Percentiles rank a stretch among this genome's conserved stretches.
Conservation (phyloP, 1,140 invertebrate genomes). For the Papilio xuthus region DNA sequence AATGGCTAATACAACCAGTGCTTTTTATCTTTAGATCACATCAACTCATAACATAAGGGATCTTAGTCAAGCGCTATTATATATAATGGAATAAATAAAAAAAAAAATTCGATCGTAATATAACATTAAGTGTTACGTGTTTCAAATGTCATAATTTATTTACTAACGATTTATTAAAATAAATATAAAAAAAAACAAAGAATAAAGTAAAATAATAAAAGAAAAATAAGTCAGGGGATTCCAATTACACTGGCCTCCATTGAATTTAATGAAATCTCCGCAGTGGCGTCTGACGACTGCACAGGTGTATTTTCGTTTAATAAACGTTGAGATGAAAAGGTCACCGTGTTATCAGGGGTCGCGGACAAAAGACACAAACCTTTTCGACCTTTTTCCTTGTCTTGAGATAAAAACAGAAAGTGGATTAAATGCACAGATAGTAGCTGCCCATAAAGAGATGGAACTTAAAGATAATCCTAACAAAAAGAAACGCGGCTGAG, state of each 20-base stretch:
- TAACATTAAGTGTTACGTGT: not conserved
- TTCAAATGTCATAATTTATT: not conserved
- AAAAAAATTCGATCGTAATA: not conserved
- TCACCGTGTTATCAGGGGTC: conserved; percentile 66
- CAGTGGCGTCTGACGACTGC: conserved; percentile 56
- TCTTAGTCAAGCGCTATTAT: no score
- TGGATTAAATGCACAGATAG: conserved; percentile 79
- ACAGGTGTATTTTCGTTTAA: conserved; percentile 72
- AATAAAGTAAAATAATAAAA: conserved; percentile 50
- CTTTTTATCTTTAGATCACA: no score
- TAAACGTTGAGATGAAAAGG: conserved; percentile 67
- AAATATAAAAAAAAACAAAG: conserved; percentile 39
- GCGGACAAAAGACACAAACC: conserved; percentile 63
- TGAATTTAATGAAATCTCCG: conserved; percentile 69
- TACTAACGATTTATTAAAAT: conserved; percentile 24
- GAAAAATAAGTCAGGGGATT: conserved; percentile 54
- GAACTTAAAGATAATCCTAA: conserved; percentile 64
- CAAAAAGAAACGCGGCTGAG: conserved; percentile 52
- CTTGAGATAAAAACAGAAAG: conserved; percentile 73
- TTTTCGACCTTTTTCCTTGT: conserved; percentile 66
- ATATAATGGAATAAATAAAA: no score
- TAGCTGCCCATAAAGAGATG: conserved; percentile 74
- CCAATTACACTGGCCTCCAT: conserved; percentile 59
- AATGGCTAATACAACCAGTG: no score
- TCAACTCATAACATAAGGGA: no score